Percentiles rank a stretch among this genome's conserved stretches.
phyloP scores from a whole-genome alignment of 2,888 invertebrate species.

The Limenitis camilla region DNA sequence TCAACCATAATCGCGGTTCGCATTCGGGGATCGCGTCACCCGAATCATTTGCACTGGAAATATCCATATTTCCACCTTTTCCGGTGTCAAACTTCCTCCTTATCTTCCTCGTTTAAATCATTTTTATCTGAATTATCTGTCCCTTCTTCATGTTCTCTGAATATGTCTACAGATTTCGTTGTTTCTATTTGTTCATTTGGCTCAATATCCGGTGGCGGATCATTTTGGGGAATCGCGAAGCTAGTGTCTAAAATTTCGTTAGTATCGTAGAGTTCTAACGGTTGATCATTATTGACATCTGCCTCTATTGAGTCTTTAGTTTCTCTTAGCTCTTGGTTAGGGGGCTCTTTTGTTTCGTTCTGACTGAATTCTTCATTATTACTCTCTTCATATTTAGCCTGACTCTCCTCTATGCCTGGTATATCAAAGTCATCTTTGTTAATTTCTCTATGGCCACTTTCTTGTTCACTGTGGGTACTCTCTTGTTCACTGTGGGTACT shows the following conservation, averaged over 20 bases:
- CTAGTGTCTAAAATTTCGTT: constrained; percentile 49
- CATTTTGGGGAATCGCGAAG: constrained; percentile 32
- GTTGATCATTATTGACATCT: constrained; percentile 11
- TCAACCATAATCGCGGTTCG: constrained; percentile 10
- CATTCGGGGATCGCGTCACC: constrained; percentile 43
- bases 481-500: not conserved
- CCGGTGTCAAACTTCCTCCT: constrained; percentile 51
- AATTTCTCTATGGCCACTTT: constrained; percentile 10
- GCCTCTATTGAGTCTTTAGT: constrained; percentile 11
- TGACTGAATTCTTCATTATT: constrained; percentile 8
- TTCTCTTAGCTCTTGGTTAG: constrained; percentile 9
- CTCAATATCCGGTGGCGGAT: constrained; percentile 4
- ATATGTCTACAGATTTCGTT: constrained; percentile 39
- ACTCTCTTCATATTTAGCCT: constrained; percentile 7
- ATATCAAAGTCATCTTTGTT: constrained; percentile 3
- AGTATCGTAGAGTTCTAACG: constrained; percentile 43
- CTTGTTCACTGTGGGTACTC: constrained; percentile 4
- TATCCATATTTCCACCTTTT: constrained; percentile 48
- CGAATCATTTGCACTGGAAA: constrained; percentile 69
- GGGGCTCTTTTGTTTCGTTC: not conserved
- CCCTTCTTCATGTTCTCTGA: no score
- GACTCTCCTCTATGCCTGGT: not conserved
- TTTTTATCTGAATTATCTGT: no score
- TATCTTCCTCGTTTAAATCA: no score
- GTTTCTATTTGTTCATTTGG: constrained; percentile 3